Evolutionary conservation across 2,113 vertebrate species (phyloP), one percentile per base, ranked within the genome.

Genomic region (Phrynocephalus versicolor): DNA sequence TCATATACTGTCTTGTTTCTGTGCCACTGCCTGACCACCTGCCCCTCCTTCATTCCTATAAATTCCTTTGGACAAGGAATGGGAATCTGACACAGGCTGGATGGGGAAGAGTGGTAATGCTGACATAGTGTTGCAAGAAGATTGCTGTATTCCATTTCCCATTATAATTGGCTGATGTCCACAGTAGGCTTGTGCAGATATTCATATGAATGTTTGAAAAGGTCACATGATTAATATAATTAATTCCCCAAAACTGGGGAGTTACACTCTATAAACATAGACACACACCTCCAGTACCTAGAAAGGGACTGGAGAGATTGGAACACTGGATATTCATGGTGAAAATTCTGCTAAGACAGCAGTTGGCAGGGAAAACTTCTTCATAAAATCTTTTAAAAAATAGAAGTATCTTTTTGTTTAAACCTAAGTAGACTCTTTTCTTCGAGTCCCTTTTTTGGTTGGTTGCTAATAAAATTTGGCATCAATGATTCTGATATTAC

Each of bases 331-430:
- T 21, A 45, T 41, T 14, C 23, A 30, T 39, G 25, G 78, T 6
- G 65, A 37, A 27, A 37, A 41, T 6, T 12, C n/a, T 35, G 19
- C 55, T 2, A 74, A 14, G 35, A 58, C 35, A 41, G 39, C 27
- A 51, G 19, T 35, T 4, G 72, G 27, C 30, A 64, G 39, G 67
- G 39, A 55, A 33, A 25, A 58, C 23, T 65, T n/a, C 60, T 41
- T 21, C n/a, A 13, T 65, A 25, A 25, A 65, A 67, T 10, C 2
- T n/a, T 75, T 91, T 85, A 9, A 81, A 37, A 89, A 79, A 85
- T 73, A 77, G 27, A 12, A 58, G 35, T 21, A 30, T 14, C 41
- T 2, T 27, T 33, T n/a, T 65, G 74, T 67, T 87, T 62, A 90
- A 87, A 19, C 55, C 10, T 51, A 10, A 51, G 45, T 51, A 51